These are phyloP conservation scores for Heliconius ismenius DNA, from an alignment of 2,888 invertebrate species.

Conservation along the genomic window DNA sequence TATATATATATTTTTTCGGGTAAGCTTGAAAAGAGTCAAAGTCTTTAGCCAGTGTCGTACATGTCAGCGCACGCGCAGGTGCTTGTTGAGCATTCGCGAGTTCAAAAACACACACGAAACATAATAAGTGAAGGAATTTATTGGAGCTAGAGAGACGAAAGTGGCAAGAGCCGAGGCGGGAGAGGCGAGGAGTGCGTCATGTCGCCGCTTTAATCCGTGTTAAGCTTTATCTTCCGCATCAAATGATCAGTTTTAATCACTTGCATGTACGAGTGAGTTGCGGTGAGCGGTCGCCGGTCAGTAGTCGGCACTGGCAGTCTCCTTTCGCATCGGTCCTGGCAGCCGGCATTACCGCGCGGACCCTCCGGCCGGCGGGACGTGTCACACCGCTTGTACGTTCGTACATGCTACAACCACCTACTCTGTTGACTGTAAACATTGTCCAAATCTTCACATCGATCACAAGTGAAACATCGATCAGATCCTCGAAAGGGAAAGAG, in stretches of 20 bases:
- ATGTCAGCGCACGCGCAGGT: neutral
- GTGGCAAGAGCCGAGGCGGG: conserved; percentile 33
- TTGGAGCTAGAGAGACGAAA: neutral
- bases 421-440: conserved; percentile 2
- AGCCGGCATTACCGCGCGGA: conserved; percentile 47
- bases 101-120: neutral
- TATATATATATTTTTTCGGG: neutral
- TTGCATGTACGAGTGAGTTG: neutral
- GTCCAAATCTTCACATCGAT: neutral
- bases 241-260: conserved; percentile 33
- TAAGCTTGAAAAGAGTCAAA: neutral
- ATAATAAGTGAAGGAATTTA: neutral
- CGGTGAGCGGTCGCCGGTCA: conserved; percentile 46
- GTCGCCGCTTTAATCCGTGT: conserved; percentile 7
- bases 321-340: conserved; percentile 42
- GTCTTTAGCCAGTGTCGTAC: no score
- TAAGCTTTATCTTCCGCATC: conserved; percentile 25
- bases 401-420: neutral
- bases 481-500: neutral
- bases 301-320: conserved; percentile 45
- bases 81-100: neutral
- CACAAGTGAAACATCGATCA: neutral
- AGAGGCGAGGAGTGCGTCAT: conserved; percentile 29
- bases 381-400: conserved; percentile 18
- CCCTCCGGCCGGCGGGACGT: conserved; percentile 49